A percentile compares a stretch with the other conserved stretches of the same genome.
Evolutionary conservation across 2,113 vertebrate species (phyloP).

Genomic region (Aythya baeri): DNA sequence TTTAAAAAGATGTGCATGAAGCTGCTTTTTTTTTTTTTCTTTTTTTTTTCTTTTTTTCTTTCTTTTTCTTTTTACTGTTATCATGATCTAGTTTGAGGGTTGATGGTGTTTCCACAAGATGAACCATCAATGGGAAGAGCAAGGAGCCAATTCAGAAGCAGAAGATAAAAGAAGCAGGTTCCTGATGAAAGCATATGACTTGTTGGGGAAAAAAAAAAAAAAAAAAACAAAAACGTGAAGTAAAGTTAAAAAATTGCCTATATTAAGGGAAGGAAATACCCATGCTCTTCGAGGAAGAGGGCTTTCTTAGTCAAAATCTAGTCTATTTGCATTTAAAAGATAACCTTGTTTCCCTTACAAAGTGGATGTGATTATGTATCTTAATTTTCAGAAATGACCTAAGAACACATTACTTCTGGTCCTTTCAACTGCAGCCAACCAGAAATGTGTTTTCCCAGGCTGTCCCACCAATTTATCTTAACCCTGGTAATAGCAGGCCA

Average conservation of each 20-base stretch:
- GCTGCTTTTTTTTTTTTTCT: not conserved
- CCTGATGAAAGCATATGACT: not conserved
- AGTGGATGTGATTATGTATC: not conserved
- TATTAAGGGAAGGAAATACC: not conserved
- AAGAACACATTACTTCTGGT: not conserved
- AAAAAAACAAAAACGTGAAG: fast-evolving
- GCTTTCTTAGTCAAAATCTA: not conserved
- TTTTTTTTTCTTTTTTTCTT: too few relatives aligned
- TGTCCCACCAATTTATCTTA: not conserved
- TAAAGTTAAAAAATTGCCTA: not conserved
- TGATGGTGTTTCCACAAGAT: not conserved
- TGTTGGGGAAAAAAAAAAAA: not conserved
- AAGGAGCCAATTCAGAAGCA: not conserved
- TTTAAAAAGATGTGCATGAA: not conserved
- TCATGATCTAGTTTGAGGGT: not conserved
- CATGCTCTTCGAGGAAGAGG: not conserved
- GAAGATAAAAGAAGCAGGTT: not conserved
- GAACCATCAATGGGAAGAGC: not conserved
- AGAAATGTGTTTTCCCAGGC: not conserved
- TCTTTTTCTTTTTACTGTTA: not conserved
- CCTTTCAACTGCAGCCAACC: not conserved
- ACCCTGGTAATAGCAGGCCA: not conserved
- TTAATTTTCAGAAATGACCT: not conserved
- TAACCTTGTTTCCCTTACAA: not conserved
- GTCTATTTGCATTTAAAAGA: not conserved